phyloP scores from a whole-genome alignment of 2,797 vertebrate genomes.

The Triplophysa bombifrons region DNA sequence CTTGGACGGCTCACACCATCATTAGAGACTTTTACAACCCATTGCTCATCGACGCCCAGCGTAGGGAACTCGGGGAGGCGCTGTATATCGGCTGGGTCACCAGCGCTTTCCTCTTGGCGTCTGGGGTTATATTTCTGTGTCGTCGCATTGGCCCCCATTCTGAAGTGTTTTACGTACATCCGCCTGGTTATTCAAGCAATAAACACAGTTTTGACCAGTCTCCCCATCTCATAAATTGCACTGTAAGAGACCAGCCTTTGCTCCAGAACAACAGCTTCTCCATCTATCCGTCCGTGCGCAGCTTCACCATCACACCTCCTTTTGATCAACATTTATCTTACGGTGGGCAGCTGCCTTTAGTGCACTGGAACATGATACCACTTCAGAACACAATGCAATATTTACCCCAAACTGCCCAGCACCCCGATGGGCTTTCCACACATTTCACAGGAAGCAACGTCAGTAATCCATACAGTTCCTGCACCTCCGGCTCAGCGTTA shows the following conservation, averaged over 20 bases:
- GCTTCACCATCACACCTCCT: constrained; percentile 43
- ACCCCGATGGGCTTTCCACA: constrained; percentile 51
- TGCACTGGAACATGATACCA: constrained; percentile 43
- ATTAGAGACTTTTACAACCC: constrained; percentile 77
- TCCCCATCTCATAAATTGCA: constrained; percentile 61
- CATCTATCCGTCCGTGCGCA: constrained; percentile 54
- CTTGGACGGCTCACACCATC: constrained; percentile 74
- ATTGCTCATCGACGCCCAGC: constrained; percentile 61
- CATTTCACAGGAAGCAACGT: constrained; percentile 33
- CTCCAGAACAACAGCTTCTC: constrained; percentile 42
- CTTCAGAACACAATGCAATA: constrained; percentile 56
- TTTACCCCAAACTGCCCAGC: constrained; percentile 54
- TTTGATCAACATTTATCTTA: constrained; percentile 55
- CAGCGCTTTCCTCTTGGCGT: constrained; percentile 68
- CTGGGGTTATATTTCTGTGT: constrained; percentile 77
- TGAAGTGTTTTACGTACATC: constrained; percentile 49
- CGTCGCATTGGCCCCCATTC: constrained; percentile 65
- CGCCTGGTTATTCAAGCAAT: constrained; percentile 45
- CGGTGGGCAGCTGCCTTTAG: constrained; percentile 42
- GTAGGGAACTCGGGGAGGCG: constrained; percentile 79
- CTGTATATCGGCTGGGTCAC: constrained; percentile 81
- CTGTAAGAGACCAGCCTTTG: constrained; percentile 46
- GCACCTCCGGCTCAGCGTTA: constrained; percentile 61
- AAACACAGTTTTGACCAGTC: constrained; percentile 57
- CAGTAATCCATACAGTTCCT: constrained; percentile 49